These are phyloP conservation scores for Trachemys scripta DNA, from an alignment of 2,113 vertebrate genomes.

Conservation along the genomic window DNA sequence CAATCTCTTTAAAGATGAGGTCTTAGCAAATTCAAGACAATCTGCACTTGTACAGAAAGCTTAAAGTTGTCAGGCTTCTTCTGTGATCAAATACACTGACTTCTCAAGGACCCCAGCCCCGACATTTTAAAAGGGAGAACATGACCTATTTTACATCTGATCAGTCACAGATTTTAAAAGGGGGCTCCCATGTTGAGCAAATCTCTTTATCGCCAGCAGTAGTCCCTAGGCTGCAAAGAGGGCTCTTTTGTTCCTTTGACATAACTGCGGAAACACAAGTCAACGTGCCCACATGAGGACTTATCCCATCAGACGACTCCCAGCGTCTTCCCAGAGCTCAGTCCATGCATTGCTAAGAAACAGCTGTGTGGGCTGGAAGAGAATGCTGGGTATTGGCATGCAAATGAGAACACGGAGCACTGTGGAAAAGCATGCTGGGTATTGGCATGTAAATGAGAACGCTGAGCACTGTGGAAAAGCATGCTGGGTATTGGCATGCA, in stretches of 20 bases:
- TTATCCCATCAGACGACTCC: background rate
- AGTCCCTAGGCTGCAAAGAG: background rate
- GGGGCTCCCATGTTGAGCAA: background rate
- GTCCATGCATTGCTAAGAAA: rapidly evolving
- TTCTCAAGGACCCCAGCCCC: background rate
- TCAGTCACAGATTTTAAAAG: background rate
- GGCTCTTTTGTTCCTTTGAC: rapidly evolving
- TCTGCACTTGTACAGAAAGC: background rate
- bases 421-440: background rate
- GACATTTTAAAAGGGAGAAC: background rate
- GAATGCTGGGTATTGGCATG: background rate
- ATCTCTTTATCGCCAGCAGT: background rate
- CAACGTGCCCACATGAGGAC: background rate
- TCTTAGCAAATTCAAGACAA: slow-evolving; percentile 9
- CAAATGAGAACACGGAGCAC: background rate
- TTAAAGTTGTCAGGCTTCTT: slow-evolving; percentile 59
- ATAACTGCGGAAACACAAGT: background rate
- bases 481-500: background rate
- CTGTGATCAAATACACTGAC: slow-evolving; percentile 41
- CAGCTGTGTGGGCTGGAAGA: rapidly evolving
- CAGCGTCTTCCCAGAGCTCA: background rate
- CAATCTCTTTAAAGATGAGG: background rate
- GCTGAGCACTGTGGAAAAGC: background rate
- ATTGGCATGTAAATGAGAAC: background rate
- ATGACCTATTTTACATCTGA: background rate